phyloP scores from a whole-genome alignment of 1,140 invertebrate species.

The Cepaea nemoralis region DNA sequence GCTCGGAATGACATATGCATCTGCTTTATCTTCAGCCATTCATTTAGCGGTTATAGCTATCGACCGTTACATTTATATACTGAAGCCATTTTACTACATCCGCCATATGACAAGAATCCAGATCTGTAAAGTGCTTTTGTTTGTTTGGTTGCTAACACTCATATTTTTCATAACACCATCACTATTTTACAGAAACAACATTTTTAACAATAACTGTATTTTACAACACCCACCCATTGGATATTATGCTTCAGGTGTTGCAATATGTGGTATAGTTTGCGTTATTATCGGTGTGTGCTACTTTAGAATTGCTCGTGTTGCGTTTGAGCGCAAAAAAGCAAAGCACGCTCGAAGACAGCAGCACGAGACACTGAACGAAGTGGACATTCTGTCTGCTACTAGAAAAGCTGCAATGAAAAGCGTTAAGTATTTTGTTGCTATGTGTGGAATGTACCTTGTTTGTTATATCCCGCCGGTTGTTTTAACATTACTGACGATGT shows the following conservation, averaged over 20 bases:
- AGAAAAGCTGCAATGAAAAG: too few species aligned
- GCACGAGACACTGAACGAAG: too few species aligned
- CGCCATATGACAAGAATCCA: not conserved
- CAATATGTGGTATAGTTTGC: not conserved
- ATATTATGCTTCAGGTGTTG: not conserved
- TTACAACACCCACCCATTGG: not conserved
- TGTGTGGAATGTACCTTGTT: too few species aligned
- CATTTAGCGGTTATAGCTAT: not conserved
- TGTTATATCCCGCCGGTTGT: too few species aligned
- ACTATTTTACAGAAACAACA: not conserved
- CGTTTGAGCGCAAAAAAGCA: not conserved
- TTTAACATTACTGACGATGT: too few species aligned
- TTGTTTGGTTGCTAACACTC: not conserved
- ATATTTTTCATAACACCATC: not conserved
- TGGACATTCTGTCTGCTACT: too few species aligned
- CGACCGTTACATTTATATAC: not conserved
- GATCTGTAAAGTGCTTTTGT: not conserved
- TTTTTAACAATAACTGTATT: not conserved
- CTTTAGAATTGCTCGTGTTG: not conserved
- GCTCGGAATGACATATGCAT: not conserved
- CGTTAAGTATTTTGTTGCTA: too few species aligned
- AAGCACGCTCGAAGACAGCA: not conserved
- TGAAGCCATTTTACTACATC: conserved; percentile 5
- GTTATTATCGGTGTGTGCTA: not conserved
- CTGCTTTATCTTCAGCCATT: not conserved